Evolutionary conservation across 30 jellyfish, hydroid and myxozoan genomes (phyloP), one percentile per base, ranked within the genome.

Genomic region (Hydractinia echinata): DNA sequence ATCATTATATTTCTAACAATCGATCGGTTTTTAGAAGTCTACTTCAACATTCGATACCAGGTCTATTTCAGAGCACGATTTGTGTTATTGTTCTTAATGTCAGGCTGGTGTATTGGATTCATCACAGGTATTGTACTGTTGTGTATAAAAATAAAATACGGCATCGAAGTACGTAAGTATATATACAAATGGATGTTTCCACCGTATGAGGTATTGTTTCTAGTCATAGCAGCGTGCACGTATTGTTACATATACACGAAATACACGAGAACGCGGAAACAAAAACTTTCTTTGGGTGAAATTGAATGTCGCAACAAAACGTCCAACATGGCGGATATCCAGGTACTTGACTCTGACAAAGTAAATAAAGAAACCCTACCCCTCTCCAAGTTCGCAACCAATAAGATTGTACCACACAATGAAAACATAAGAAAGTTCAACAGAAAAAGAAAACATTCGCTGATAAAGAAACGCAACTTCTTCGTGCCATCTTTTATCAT

Each of bases 401-500:
- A 30, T 30, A 30, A 30, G 44, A 30, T 30, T 30, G 44, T 30
- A 30, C 44, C 44, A 2, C 44, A 30, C 44, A 30, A 30, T 0
- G 44, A 30, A 30, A 30, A 30, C 44, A 0, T 30, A 30, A 30
- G 44, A 30, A 30, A 30, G 44, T 30, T 30, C 44, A 30, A 30
- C 44, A 30, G 44, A 2, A 30, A 30, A 30, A 30, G 44, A 30
- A 72, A 51, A 21, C 30, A 21, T 5, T 18, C 81, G 4, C 51
- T 10, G 2, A 68, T 73, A 11, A 73, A 52, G 14, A 9, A 14
- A 50, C 19, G 81, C 15, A 76, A 76, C 76, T 76, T 76, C 49
- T 76, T 76, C 76, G 84, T 77, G 53, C 84, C 84, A 50, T 76
- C 76, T 76, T 76, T 76, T 5, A 76, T 76, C 54, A 51, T 76